A percentile compares a stretch with the other conserved stretches of the same genome.
phyloP scores from a whole-genome alignment of 2,113 vertebrate species.

The Caloenas nicobarica region DNA sequence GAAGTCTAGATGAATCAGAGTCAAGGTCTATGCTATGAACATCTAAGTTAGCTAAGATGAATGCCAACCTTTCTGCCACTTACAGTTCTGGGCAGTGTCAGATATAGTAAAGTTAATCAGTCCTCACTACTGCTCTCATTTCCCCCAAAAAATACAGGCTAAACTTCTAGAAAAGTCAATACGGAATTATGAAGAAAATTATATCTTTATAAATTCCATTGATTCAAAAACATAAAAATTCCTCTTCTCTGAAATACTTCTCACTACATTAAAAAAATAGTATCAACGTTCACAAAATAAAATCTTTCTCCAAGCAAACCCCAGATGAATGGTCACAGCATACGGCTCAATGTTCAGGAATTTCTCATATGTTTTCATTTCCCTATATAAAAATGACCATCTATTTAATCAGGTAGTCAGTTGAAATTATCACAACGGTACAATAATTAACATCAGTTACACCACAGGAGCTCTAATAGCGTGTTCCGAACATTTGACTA shows the following conservation, averaged over 20 bases:
- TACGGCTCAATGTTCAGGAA: not conserved
- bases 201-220: not conserved
- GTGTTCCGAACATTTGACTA: not conserved
- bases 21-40: conserved; percentile 5
- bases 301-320: not conserved
- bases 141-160: not conserved
- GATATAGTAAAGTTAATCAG: conserved; percentile 12
- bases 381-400: not conserved
- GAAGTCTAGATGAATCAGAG: not conserved
- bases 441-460: not conserved
- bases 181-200: conserved; percentile 9
- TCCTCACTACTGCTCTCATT: not conserved
- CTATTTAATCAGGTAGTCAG: not conserved
- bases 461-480: not conserved
- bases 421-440: not conserved
- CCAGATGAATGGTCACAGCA: not conserved
- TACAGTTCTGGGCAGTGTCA: not conserved
- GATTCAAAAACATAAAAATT: conserved; percentile 20
- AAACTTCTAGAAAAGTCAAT: conserved; percentile 41
- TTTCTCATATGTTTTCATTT: not conserved
- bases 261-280: not conserved
- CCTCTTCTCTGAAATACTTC: not conserved
- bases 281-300: not conserved
- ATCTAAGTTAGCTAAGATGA: conserved; percentile 9
- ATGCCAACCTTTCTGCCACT: not conserved